Base-by-base conservation (phyloP, 35 echinoderm and acorn worm genomes). In the Holothuria glaberrima region DNA sequence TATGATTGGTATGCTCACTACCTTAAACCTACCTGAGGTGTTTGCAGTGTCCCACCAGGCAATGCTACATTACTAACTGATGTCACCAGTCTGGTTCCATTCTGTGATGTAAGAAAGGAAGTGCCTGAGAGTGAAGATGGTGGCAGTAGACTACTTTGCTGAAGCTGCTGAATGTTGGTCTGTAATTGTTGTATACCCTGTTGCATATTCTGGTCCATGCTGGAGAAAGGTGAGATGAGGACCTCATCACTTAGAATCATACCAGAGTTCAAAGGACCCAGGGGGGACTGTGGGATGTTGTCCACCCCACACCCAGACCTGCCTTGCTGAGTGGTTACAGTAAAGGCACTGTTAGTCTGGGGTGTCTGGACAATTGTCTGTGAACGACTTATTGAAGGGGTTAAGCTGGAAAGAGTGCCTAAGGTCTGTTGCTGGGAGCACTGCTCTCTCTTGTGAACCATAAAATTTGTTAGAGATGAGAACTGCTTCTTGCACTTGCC, bases 401-500 rank as follows among this genome's bases (percentile, higher is more conserved):
- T 87, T 21, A 71, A 24, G 27, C 48, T 80, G 68, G 89, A 70
- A 35, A 90, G 58, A 71, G 68, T 76, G 29, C 26, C 52, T 38
- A 75, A 33, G 6, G 59, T 34, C 38, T 57, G 66, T 25, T 91
- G 83, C 4, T 85, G 70, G 74, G 89, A 32, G 58, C 95, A 98
- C 28, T 94, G 90, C 16, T 95, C 93, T 30, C 94, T 89, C 78
- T 99, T 99, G 80, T 99, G 97, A 36, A 57, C 87, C 97, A 99
- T 99, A 57, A 99, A 99, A 21, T 77, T 91, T n/a, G 88, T 59
- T 26, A 99, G 71, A 3, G 91, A 95, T 62, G 93, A 83, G 93
- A 95, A 99, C 48, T 99, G 93, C 70, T 99, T 99, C 80, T 99
- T 99, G 89, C 97, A 99, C 87, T 94, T 94, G 0, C 97, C 97